Base-by-base conservation (phyloP, 2,888 invertebrate genomes). In the Drosophila neonasuta region DNA sequence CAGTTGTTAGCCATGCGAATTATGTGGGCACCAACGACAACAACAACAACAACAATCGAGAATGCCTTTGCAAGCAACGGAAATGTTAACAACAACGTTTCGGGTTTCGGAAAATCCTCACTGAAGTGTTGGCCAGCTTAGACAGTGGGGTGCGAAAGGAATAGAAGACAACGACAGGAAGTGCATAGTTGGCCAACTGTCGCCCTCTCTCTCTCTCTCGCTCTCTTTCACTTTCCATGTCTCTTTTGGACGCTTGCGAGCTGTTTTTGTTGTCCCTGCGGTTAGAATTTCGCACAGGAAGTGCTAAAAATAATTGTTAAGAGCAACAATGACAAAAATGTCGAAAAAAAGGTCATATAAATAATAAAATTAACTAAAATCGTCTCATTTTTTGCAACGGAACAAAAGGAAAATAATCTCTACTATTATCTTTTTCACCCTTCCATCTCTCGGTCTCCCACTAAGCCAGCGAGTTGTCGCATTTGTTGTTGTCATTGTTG, bases 1-100 rank as follows among this genome's bases (percentile, higher is more conserved):
- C 67, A 67, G 67, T 76, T 78, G 75, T 76, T 75, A 74, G 78
- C 74, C 69, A 74, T 77, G 77, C 70, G 69, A 77, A 75, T 69
- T 75, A 69, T 75, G 74, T 59, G 52, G 44, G 46, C 49, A 61
- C 8, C 56, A 65, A 24, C 61, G 36, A 42, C 44, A 55, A 30
- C 61, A 64, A 51, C 46, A 59, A n/a, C 44, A 62, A 32, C 17
- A 54, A 13, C 41, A 49, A 34, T 60, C 51, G 39, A 48, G 56
- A 61, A 70, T 71, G 72, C 66, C 54, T 66, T 58, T 68, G 45
- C 66, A 9, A 49, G 48, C 6, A 60, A 59, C 75, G 79, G 79
- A 78, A 78, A 79, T 77, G 71, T 66, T 71, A 79, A 63, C 79
- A 69, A 50, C 58, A 74, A 58, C 56, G 42, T 70, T 73, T 63